These are phyloP conservation scores for Epistrophe eligans DNA, from an alignment of 2,888 invertebrate genomes.

Conservation along the genomic window DNA sequence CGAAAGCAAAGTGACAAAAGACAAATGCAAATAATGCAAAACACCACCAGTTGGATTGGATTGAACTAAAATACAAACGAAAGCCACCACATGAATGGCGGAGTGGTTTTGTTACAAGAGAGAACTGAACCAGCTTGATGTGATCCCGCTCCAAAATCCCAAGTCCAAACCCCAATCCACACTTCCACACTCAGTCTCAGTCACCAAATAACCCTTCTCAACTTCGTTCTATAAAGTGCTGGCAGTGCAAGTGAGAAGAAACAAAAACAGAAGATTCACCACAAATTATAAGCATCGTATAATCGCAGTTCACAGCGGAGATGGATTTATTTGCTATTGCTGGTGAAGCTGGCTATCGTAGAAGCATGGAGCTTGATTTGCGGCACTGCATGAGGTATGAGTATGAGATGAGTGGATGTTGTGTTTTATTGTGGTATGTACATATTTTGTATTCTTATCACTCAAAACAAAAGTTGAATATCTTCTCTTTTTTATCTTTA, in stretches of 20 bases:
- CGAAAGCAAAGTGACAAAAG: conserved; percentile 70
- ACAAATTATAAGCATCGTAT: background rate
- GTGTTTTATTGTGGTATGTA: background rate
- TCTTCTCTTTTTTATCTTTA: background rate
- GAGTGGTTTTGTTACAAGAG: conserved; percentile 29
- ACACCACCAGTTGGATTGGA: background rate
- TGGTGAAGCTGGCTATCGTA: background rate
- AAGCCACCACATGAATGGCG: conserved; percentile 20
- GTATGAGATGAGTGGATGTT: background rate
- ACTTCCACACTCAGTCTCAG: background rate
- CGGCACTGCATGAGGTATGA: background rate
- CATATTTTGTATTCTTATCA: background rate
- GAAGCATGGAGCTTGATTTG: background rate
- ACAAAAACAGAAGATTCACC: conserved; percentile 16
- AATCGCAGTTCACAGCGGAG: background rate
- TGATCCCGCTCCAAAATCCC: background rate
- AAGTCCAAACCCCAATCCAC: background rate
- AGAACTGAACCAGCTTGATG: conserved; percentile 14
- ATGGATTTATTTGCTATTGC: background rate
- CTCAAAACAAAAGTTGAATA: background rate
- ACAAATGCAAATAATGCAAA: conserved; percentile 38
- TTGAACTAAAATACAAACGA: conserved; percentile 8
- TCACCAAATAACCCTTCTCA: conserved; percentile 28
- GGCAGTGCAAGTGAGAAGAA: conserved; percentile 24
- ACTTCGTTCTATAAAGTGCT: background rate